Conservation (phyloP, 2,888 invertebrate genomes). For the Bibio marci region DNA sequence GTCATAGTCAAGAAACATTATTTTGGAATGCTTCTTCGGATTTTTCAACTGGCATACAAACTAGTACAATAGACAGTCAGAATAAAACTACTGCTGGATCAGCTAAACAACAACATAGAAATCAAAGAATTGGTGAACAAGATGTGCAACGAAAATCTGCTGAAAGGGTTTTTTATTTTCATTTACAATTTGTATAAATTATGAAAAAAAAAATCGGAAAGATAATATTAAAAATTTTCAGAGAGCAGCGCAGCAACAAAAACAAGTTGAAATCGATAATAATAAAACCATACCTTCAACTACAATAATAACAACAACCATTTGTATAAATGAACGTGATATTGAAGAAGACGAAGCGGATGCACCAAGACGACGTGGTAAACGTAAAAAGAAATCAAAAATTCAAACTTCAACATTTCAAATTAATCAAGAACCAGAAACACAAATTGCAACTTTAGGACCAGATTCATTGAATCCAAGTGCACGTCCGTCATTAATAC, state of each 20-base stretch:
- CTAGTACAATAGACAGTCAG: too few relatives aligned
- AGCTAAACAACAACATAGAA: background rate
- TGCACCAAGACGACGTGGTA: constrained; percentile 36
- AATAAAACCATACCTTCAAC: background rate
- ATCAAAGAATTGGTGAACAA: constrained; percentile 1
- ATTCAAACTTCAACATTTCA: constrained; percentile 12
- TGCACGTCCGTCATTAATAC: constrained; percentile 44
- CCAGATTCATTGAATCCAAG: constrained; percentile 51
- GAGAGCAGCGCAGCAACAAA: background rate
- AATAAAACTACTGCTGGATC: too few relatives aligned
- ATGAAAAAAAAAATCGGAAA: too few relatives aligned
- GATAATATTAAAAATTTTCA: background rate
- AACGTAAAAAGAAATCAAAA: constrained; percentile 31
- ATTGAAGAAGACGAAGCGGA: constrained; percentile 24
- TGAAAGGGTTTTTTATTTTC: constrained; percentile 1
- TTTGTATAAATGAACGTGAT: constrained; percentile 26
- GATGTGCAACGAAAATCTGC: constrained; percentile 3
- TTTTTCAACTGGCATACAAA: constrained; percentile 22
- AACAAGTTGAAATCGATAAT: background rate
- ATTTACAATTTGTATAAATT: background rate
- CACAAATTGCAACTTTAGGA: constrained; percentile 45
- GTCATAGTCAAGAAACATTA: constrained; percentile 33
- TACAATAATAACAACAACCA: constrained; percentile 8
- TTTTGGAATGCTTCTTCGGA: constrained; percentile 33
- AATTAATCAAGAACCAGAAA: constrained; percentile 45